Percentiles rank a stretch among this genome's conserved stretches.
phyloP scores from a whole-genome alignment of 2,113 vertebrate species.

The Oryzias curvinotus region DNA sequence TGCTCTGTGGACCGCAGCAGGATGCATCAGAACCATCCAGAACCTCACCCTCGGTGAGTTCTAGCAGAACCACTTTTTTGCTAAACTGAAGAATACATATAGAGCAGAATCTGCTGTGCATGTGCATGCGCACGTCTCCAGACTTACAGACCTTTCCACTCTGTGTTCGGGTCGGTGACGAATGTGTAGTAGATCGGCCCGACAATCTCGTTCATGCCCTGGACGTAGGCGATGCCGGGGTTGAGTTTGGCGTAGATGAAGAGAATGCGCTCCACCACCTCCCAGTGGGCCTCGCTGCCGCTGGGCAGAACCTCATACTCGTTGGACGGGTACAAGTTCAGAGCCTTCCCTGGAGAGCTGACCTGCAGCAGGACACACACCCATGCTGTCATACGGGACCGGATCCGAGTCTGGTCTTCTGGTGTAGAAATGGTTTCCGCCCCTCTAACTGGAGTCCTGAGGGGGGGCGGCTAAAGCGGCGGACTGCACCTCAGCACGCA shows the following conservation, averaged over 20 bases:
- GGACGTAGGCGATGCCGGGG: constrained; percentile 94
- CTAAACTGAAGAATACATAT: no score
- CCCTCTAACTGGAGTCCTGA: no score
- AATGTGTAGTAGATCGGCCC: constrained; percentile 98
- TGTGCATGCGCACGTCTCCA: not conserved
- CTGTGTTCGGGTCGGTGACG: constrained; percentile 89
- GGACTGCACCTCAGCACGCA: no score
- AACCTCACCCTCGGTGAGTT: not conserved
- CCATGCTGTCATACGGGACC: no score
- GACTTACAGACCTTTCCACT: constrained; percentile 85
- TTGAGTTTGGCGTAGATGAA: constrained; percentile 99
- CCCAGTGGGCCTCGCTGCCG: constrained; percentile 95
- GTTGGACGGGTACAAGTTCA: constrained; percentile 79
- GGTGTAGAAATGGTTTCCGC: no score
- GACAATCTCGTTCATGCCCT: constrained; percentile 98
- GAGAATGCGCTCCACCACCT: constrained; percentile 96
- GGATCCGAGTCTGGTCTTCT: no score
- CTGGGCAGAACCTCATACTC: constrained; percentile 90
- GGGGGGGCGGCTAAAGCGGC: no score
- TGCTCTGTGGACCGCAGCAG: constrained; percentile 79
- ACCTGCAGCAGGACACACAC: constrained; percentile 74
- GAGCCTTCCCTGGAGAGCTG: constrained; percentile 87
- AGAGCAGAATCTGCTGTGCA: no score
- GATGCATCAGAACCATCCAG: not conserved
- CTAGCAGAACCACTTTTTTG: not conserved